Conservation (phyloP, 2,113 vertebrate species). For the Rostratula benghalensis region DNA sequence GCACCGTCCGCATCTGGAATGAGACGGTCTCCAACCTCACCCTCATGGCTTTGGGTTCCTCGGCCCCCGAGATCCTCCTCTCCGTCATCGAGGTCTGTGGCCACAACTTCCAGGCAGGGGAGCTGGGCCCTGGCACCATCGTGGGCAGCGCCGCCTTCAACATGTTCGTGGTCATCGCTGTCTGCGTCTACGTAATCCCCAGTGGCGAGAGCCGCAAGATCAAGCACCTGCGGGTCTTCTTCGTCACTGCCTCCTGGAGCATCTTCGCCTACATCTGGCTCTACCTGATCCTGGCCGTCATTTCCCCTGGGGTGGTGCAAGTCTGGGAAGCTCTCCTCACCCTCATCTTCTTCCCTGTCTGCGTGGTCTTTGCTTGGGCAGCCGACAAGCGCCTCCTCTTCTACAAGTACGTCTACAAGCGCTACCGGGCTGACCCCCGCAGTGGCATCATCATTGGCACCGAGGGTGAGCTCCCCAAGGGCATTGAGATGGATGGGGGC, state of each 20-base stretch:
- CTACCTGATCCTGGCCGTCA: conserved; percentile 91
- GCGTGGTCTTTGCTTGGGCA: conserved; percentile 93
- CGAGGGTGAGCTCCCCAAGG: conserved; percentile 86
- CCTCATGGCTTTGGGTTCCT: conserved; percentile 92
- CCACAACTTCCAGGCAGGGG: conserved; percentile 86
- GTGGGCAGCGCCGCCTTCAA: conserved; percentile 97
- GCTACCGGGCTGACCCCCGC: conserved; percentile 91
- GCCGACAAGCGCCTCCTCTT: conserved; percentile 95
- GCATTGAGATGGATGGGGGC: conserved; percentile 52
- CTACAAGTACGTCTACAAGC: conserved; percentile 96
- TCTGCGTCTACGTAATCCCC: conserved; percentile 93
- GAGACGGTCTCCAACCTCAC: conserved; percentile 97
- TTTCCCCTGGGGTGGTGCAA: conserved; percentile 89
- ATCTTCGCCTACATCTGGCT: conserved; percentile 98
- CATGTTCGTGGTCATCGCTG: conserved; percentile 95
- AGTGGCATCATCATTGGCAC: conserved; percentile 93
- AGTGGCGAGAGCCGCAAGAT: conserved; percentile 86
- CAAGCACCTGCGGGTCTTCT: conserved; percentile 95
- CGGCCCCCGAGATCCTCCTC: conserved; percentile 92
- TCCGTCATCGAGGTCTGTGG: conserved; percentile 96
- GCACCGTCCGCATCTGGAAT: conserved; percentile 96
- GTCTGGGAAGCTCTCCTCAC: conserved; percentile 96
- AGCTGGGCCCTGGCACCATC: conserved; percentile 91
- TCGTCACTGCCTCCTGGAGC: conserved; percentile 96
- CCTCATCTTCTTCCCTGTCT: conserved; percentile 90